Conservation (phyloP, 2,113 vertebrate genomes). For the Narcine bancroftii region DNA sequence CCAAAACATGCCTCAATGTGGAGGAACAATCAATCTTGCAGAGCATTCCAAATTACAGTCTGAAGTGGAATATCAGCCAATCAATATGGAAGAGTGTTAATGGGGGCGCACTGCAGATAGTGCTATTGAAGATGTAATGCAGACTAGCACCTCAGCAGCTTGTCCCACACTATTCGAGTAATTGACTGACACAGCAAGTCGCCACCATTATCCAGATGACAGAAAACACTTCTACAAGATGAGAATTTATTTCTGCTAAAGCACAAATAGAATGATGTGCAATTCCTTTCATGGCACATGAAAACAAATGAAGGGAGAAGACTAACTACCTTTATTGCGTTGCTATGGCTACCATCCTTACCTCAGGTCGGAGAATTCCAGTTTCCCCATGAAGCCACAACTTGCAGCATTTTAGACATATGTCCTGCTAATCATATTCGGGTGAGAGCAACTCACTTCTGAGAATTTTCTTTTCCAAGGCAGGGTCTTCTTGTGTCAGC, state of each 20-base stretch:
- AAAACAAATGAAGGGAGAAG: slow-evolving; percentile 30
- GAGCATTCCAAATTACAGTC: background rate
- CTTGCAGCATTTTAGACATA: background rate
- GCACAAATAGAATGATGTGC: slow-evolving; percentile 28
- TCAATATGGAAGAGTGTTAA: background rate
- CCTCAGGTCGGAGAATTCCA: background rate
- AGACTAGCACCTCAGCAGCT: background rate
- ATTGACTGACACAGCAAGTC: slow-evolving; percentile 5
- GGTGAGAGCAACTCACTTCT: background rate
- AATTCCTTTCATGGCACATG: slow-evolving; percentile 18
- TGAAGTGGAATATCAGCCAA: background rate
- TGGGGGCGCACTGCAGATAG: background rate
- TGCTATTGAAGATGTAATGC: background rate
- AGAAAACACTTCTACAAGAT: slow-evolving; percentile 8
- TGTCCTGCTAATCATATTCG: background rate
- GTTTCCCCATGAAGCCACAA: too few relatives aligned
- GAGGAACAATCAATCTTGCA: background rate
- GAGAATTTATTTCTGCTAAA: background rate
- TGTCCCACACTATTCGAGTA: background rate
- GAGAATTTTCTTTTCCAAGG: background rate
- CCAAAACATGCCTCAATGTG: slow-evolving; percentile 5
- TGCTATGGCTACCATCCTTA: slow-evolving; percentile 25
- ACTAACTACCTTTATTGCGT: slow-evolving; percentile 22
- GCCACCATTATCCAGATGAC: slow-evolving; percentile 14
- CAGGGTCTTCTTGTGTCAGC: background rate